These are phyloP conservation scores for Crotalus viridis DNA, from an alignment of 2,113 vertebrate genomes.

Conservation along the genomic window DNA sequence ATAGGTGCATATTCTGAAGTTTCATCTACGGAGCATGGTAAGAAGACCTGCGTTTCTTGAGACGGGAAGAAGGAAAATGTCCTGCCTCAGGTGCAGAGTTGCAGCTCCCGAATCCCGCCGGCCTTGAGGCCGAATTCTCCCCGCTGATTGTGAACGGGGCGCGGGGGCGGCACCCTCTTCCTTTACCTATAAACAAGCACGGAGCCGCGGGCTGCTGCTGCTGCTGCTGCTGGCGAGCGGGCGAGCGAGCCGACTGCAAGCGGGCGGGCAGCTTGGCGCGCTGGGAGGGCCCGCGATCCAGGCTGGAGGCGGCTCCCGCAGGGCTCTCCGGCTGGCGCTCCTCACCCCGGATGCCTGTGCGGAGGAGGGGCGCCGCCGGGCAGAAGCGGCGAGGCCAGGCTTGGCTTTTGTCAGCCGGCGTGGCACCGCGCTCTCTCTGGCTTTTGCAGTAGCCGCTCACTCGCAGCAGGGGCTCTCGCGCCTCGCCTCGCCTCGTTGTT, in stretches of 20 bases:
- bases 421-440: constrained; percentile 2
- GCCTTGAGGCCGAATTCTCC: neutral
- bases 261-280: neutral
- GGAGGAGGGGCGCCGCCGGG: neutral
- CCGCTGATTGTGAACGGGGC: neutral
- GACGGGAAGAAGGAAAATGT: neutral
- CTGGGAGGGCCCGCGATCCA: neutral
- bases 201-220: neutral
- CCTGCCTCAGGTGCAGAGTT: neutral
- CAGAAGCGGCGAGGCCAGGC: neutral
- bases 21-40: neutral
- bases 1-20: neutral
- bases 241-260: no score
- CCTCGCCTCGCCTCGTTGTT: neutral
- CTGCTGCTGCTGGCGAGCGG: neutral
- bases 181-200: neutral
- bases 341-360: neutral
- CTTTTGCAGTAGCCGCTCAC: constrained; percentile 50
- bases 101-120: neutral
- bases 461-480: constrained; percentile 19
- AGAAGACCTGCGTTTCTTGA: neutral
- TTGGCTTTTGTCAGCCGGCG: constrained; percentile 39
- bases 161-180: neutral
- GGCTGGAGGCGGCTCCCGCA: neutral
- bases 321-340: neutral